A percentile compares a stretch with the other conserved stretches of the same genome.
phyloP scores from a whole-genome alignment of 2,888 invertebrate species.

The Odontocerum albicorne region DNA sequence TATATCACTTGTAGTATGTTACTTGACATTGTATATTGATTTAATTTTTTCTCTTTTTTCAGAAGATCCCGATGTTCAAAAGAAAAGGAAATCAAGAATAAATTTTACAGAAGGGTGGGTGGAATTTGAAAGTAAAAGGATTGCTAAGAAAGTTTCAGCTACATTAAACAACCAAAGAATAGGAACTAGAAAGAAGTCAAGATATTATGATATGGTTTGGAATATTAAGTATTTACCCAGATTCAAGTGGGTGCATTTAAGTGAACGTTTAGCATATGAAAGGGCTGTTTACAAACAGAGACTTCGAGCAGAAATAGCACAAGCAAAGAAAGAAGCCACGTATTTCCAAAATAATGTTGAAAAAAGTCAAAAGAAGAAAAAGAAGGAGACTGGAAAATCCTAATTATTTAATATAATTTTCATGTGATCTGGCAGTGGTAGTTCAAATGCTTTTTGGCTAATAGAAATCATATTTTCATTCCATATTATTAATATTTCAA shows the following conservation, averaged over 20 bases:
- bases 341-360: slow-evolving; percentile 84
- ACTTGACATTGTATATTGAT: too few relatives aligned
- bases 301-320: slow-evolving; percentile 81
- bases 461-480: too few relatives aligned
- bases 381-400: slow-evolving; percentile 35
- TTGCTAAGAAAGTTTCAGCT: slow-evolving; percentile 84
- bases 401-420: slow-evolving; percentile 38
- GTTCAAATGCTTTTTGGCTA: too few relatives aligned
- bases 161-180: slow-evolving; percentile 86
- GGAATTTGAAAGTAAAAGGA: slow-evolving; percentile 85
- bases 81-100: slow-evolving; percentile 58
- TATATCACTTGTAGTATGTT: too few relatives aligned
- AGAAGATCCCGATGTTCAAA: slow-evolving; percentile 50
- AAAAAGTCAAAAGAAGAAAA: slow-evolving; percentile 70
- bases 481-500: too few relatives aligned
- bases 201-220: slow-evolving; percentile 91
- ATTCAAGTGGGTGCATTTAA: slow-evolving; percentile 96
- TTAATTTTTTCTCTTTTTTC: slow-evolving; percentile 15
- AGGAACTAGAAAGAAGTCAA: slow-evolving; percentile 80
- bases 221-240: slow-evolving; percentile 93
- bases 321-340: slow-evolving; percentile 88
- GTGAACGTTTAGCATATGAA: slow-evolving; percentile 92
- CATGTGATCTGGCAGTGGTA: too few relatives aligned
- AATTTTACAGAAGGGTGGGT: slow-evolving; percentile 94
- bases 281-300: slow-evolving; percentile 86